Evolutionary conservation across 2,113 vertebrate species (phyloP), one percentile per base, ranked within the genome.

Genomic region (Aleadryas rufinucha): DNA sequence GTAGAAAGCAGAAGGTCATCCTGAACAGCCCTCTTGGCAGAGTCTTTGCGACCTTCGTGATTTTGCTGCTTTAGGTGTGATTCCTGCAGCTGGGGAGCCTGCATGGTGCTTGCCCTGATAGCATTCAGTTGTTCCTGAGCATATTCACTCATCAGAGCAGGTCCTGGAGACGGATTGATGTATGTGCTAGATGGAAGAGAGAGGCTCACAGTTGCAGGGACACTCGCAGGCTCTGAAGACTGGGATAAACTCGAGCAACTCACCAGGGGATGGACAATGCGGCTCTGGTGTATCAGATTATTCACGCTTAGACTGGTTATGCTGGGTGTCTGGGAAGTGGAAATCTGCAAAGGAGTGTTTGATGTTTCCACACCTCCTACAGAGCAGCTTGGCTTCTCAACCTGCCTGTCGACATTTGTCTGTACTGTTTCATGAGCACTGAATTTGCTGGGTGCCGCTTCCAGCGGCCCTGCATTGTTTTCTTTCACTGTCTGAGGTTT

Each of bases 261-360:
- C 69, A 98, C 97, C 49, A 98, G 98, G 52, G 98, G 98, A 65
- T 99, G 99, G 88, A 94, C 98, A 71, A 98, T 98, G 84, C 96
- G 98, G 63, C 91, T 98, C 83, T 98, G 98, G 76, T 98, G 98
- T 83, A 99, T 98, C 11, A 99, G 98, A 91, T 99, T 99, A 97
- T 99, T 99, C 81, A 99, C 98, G 3, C 99, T 99, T 95, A 99
- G 98, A 94, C 99, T 99, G 24, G 98, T 98, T 52, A 98, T 96
- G 41, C 95, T 98, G 31, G 98, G 98, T 26, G 98, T 97, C 52
- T 98, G 99, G 28, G 99, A 98, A 88, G 98, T 78, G 2, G 98
- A 96, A 78, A 98, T 98, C 93, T 98, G 98, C 79, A 98, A 97
- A 52, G 98, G 96, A 74, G 98, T 68, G 91, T 96, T 98, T 71